Evolutionary conservation across 2,113 vertebrate species (phyloP).

Genomic region (Lycocorax pyrrhopterus): DNA sequence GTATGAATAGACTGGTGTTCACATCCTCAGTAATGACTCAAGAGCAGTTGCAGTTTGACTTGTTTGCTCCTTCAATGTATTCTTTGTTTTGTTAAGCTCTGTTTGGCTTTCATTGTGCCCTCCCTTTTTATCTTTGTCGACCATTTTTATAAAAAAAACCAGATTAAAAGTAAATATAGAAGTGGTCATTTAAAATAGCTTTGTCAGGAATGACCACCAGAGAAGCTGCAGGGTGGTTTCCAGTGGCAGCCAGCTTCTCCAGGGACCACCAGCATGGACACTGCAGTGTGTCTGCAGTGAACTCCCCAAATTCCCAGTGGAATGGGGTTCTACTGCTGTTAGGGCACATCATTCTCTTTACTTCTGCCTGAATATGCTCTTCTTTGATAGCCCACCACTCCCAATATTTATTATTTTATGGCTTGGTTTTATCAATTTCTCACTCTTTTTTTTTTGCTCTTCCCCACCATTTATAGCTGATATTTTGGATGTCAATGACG

Average conservation of each 20-base stretch:
- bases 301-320: neutral
- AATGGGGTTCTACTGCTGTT: neutral
- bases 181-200: neutral
- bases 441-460: neutral
- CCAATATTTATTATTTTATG: neutral
- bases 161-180: neutral
- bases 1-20: neutral
- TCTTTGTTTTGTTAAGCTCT: slow-evolving; percentile 45
- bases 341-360: neutral
- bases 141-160: neutral
- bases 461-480: neutral
- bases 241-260: neutral
- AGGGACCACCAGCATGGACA: accelerated
- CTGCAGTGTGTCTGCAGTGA: neutral
- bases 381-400: neutral
- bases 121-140: neutral
- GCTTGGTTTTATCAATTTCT: neutral
- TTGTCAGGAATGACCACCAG: neutral
- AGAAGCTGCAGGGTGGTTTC: neutral
- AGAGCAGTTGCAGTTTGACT: slow-evolving; percentile 21
- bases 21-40: neutral
- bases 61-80: slow-evolving; percentile 9
- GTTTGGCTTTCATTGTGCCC: neutral
- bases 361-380: neutral
- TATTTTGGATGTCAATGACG: neutral